These are phyloP conservation scores for Philopedon plagiatum DNA, from an alignment of 2,888 invertebrate genomes.

Conservation along the genomic window DNA sequence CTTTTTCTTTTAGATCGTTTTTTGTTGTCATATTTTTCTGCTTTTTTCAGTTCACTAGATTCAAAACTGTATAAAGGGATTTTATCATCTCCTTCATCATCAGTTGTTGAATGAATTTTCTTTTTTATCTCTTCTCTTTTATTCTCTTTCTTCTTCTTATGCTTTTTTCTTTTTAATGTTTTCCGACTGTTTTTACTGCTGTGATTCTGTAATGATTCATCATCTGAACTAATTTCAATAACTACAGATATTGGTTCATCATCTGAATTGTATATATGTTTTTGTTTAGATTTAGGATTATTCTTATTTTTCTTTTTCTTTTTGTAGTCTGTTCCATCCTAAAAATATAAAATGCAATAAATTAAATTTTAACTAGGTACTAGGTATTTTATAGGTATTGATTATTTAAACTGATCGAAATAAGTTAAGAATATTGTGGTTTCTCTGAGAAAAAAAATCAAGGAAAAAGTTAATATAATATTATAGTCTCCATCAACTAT, in stretches of 20 bases:
- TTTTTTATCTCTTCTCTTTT: slow-evolving; percentile 31
- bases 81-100: background rate
- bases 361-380: slow-evolving; percentile 23
- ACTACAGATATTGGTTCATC: background rate
- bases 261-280: background rate
- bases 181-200: background rate
- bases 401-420: no score
- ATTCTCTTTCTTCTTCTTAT: slow-evolving; percentile 11
- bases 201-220: background rate
- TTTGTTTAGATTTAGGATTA: slow-evolving; percentile 18
- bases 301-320: slow-evolving; percentile 37
- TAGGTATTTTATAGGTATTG: no score
- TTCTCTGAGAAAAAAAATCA: no score
- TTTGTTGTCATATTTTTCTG: background rate
- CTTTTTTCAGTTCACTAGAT: background rate
- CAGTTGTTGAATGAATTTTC: background rate
- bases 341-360: slow-evolving; percentile 11
- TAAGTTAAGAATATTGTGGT: no score
- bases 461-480: no score
- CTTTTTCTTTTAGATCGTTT: slow-evolving; percentile 5
- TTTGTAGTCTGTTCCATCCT: slow-evolving; percentile 10
- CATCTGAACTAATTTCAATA: background rate
- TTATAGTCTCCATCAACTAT: no score
- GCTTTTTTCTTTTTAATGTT: slow-evolving; percentile 15
- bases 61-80: slow-evolving; percentile 18